phyloP scores from a whole-genome alignment of 2,888 invertebrate species.

The Amphipoea lucens region DNA sequence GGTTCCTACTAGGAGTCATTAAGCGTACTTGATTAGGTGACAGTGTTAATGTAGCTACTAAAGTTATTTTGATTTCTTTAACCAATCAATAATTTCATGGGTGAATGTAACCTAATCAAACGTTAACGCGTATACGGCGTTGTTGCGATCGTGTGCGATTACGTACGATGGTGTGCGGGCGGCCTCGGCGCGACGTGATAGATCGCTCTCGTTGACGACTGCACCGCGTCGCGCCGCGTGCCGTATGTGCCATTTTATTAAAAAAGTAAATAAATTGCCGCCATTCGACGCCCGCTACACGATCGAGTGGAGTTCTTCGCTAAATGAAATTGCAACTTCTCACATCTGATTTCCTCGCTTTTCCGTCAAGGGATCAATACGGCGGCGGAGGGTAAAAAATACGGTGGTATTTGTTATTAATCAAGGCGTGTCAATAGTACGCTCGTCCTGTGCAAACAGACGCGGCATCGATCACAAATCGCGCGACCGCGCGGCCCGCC shows the following conservation, averaged over 20 bases:
- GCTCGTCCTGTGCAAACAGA: conserved; percentile 55
- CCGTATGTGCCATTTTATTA: conserved; percentile 66
- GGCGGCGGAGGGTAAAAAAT: conserved; percentile 23
- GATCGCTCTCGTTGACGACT: conserved; percentile 62
- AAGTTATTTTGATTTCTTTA: neutral
- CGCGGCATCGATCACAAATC: conserved; percentile 48
- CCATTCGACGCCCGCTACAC: conserved; percentile 52
- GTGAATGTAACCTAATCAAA: conserved; percentile 33
- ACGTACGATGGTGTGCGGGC: neutral
- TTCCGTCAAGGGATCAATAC: conserved; percentile 44
- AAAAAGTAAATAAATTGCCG: conserved; percentile 69
- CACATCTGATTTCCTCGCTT: conserved; percentile 49
- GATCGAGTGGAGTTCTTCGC: conserved; percentile 56
- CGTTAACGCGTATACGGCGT: conserved; percentile 3
- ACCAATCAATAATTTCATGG: neutral
- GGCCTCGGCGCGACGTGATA: conserved; percentile 47
- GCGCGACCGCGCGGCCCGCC: conserved; percentile 13
- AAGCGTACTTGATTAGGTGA: neutral
- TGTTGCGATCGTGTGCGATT: neutral
- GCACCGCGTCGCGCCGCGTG: conserved; percentile 25
- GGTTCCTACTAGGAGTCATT: neutral
- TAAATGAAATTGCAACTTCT: conserved; percentile 56
- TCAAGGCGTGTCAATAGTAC: conserved; percentile 62
- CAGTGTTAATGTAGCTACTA: neutral
- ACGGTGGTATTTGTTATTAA: conserved; percentile 63